Evolutionary conservation across 1,140 invertebrate genomes (phyloP).

Genomic region (Aphaenogaster ashmeadi): DNA sequence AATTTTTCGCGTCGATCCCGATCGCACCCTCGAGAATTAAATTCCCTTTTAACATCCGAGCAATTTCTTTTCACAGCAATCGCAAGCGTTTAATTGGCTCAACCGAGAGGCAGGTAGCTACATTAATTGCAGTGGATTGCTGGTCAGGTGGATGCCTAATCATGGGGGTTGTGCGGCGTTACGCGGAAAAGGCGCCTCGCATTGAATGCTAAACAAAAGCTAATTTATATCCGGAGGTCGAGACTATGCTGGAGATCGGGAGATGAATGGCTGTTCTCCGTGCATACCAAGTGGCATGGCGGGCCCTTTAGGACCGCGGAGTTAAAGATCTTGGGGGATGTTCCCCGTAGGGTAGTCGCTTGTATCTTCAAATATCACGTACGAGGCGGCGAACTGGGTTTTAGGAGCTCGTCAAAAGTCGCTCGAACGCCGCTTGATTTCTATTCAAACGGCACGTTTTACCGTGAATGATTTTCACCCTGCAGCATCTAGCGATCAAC

Average conservation of each 20-base stretch:
- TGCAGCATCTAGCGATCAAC: slow-evolving; percentile 3
- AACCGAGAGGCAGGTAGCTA: slow-evolving; percentile 76
- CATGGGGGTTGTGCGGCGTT: slow-evolving; percentile 52
- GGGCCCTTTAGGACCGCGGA: slow-evolving; percentile 69
- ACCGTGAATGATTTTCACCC: slow-evolving; percentile 47
- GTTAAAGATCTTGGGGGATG: slow-evolving; percentile 82
- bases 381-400: slow-evolving; percentile 47
- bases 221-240: slow-evolving; percentile 87
- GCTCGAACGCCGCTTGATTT: slow-evolving; percentile 58
- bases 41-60: slow-evolving; percentile 76
- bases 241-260: slow-evolving; percentile 84
- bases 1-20: slow-evolving; percentile 58
- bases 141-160: slow-evolving; percentile 77
- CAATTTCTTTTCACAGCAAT: slow-evolving; percentile 80
- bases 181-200: slow-evolving; percentile 77
- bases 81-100: slow-evolving; percentile 84
- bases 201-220: slow-evolving; percentile 88
- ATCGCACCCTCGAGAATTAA: slow-evolving; percentile 76
- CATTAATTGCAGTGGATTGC: slow-evolving; percentile 84
- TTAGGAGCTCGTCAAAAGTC: slow-evolving; percentile 53
- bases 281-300: slow-evolving; percentile 85
- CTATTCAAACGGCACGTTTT: slow-evolving; percentile 46
- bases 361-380: slow-evolving; percentile 67
- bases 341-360: slow-evolving; percentile 59
- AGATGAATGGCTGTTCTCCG: slow-evolving; percentile 86